Percentiles rank a stretch among this genome's conserved stretches.
Evolutionary conservation across 2,113 vertebrate genomes (phyloP).

Genomic region (Dendropsophus ebraccatus): DNA sequence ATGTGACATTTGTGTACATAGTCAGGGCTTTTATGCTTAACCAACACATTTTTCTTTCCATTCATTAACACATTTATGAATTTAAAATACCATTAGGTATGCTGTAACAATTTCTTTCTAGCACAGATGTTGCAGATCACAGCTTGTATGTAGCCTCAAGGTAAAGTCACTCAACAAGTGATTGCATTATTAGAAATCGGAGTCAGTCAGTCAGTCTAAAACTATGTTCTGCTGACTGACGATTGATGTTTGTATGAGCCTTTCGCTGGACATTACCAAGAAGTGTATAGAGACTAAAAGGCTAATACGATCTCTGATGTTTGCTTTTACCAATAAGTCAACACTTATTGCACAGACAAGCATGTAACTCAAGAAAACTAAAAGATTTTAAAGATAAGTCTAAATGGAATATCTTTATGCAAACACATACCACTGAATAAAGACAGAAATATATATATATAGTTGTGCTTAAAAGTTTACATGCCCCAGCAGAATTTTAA

Average conservation of each 20-base stretch:
- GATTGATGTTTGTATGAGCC: not conserved
- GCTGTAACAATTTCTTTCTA: slow-evolving; percentile 36
- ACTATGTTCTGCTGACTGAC: slow-evolving; percentile 11
- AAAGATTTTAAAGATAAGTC: not conserved
- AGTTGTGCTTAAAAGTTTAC: no score
- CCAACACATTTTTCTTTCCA: slow-evolving; percentile 45
- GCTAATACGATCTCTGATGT: not conserved
- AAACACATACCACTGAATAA: not conserved
- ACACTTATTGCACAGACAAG: not conserved
- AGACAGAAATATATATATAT: no score
- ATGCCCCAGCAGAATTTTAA: no score
- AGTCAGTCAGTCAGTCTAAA: not conserved
- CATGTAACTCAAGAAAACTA: not conserved
- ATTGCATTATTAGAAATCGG: slow-evolving; percentile 35
- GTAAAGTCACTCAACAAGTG: slow-evolving; percentile 34
- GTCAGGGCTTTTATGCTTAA: slow-evolving; percentile 20
- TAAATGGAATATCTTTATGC: slow-evolving; percentile 6
- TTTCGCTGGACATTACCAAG: not conserved
- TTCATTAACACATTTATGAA: slow-evolving; percentile 41
- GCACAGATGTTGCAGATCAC: slow-evolving; percentile 45
- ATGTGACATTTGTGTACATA: slow-evolving; percentile 14
- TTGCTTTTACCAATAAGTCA: not conserved
- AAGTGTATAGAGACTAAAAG: not conserved
- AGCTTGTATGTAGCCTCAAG: slow-evolving; percentile 33
- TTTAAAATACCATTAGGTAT: slow-evolving; percentile 10